Evolutionary conservation across 2,113 vertebrate species (phyloP).

Genomic region (Megaceryle torquata): DNA sequence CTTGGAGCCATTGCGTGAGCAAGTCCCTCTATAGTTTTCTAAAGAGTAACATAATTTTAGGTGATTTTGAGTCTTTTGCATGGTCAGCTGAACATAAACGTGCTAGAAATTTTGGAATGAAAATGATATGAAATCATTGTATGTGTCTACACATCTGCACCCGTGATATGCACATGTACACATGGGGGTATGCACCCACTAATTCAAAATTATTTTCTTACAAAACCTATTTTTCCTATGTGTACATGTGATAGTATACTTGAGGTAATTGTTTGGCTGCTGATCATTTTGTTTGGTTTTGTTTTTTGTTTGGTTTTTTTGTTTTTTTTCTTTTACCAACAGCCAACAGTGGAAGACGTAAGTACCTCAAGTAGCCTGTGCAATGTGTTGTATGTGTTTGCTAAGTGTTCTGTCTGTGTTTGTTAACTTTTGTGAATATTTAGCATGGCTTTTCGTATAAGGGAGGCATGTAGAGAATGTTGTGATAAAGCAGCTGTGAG

Average conservation of each 20-base stretch:
- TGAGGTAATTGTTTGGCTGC: background rate
- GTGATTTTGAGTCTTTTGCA: background rate
- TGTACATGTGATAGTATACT: background rate
- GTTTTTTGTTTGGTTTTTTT: background rate
- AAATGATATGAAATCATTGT: background rate
- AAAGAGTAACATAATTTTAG: background rate
- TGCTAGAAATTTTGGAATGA: background rate
- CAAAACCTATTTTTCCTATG: background rate
- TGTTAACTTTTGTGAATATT: background rate
- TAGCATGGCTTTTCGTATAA: background rate
- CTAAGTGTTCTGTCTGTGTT: background rate
- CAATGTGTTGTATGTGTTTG: background rate
- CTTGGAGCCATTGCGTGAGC: background rate
- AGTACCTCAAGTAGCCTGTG: background rate
- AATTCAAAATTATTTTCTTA: background rate
- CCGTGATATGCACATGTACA: background rate
- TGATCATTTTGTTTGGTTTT: background rate
- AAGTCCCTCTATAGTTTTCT: background rate
- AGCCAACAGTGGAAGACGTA: constrained; percentile 47
- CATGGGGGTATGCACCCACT: background rate
- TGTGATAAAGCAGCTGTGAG: background rate
- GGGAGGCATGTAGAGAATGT: background rate
- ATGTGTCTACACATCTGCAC: background rate
- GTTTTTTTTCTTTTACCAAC: background rate
- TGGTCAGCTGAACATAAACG: background rate